Evolutionary conservation across 2,888 invertebrate genomes (phyloP), one percentile per base, ranked within the genome.

Genomic region (Cheilosia soror): DNA sequence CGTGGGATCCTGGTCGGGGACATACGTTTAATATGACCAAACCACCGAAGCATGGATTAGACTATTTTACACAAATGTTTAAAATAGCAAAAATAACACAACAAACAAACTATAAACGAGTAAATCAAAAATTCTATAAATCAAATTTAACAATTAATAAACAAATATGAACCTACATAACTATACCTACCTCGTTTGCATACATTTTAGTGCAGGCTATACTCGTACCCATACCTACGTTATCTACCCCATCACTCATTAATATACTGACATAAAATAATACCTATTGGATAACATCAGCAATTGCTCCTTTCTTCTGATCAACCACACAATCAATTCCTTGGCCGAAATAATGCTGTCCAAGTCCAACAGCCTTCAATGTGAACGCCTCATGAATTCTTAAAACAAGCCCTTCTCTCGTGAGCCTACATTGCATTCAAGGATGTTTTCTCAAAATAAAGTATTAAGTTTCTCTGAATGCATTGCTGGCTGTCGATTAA

Each of bases 381-480:
- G 44, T 13, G 47, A 63, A 63, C 63, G 63, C 62, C 60, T 77
- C 42, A 53, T 40, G 27, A 77, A 69, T 77, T 77, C 68, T 9
- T 3, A 60, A 68, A 51, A 68, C 4, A 37, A 49, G 20, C 42
- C 53, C 55, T 62, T 44, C 33, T 58, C 31, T 47, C 15, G 44
- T 47, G n/a, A 4, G 40, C n/a, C 44, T 15, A 15, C 40, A 40
- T 33, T 27, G 33, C 20, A 20, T 9, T 3, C 60, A 60, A n/a
- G 37, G 53, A 68, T 68, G 44, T 33, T 62, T 62, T 44, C 25
- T 51, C 44, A 15, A 55, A 71, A 40, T 13, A 77, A 69, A 75
- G 53, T 75, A 79, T 79, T 84, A 69, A 69, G 68, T 84, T 82
- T 75, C 83, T 29, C 1, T 53, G 47, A 79, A 79, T 49, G 47